phyloP scores from a whole-genome alignment of 2,113 vertebrate genomes.

The Talpa occidentalis region DNA sequence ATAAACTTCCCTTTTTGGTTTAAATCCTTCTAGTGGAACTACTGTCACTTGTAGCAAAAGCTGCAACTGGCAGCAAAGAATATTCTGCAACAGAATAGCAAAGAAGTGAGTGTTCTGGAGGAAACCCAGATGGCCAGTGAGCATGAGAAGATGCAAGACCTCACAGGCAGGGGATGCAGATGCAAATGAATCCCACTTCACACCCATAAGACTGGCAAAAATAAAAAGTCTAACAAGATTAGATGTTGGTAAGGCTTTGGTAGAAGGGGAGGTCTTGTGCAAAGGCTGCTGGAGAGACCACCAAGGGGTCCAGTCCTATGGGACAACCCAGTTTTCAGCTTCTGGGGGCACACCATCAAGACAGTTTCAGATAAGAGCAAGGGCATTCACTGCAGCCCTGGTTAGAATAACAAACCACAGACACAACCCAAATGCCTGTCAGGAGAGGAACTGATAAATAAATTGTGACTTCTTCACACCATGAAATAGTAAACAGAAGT shows the following conservation, averaged over 20 bases:
- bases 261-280: neutral
- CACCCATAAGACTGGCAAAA: slow-evolving; percentile 42
- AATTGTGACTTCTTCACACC: neutral
- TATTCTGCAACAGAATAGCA: too few species aligned
- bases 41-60: neutral
- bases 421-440: neutral
- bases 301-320: neutral
- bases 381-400: neutral
- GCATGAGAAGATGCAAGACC: neutral
- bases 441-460: neutral
- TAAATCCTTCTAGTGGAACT: neutral
- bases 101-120: neutral
- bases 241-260: slow-evolving; percentile 58
- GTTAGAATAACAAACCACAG: neutral
- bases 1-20: neutral
- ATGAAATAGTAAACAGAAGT: slow-evolving; percentile 45
- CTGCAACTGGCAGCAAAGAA: neutral
- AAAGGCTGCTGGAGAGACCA: neutral
- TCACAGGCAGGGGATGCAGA: slow-evolving; percentile 9
- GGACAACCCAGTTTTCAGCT: neutral
- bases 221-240: slow-evolving; percentile 39
- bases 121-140: neutral
- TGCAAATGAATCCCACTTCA: neutral
- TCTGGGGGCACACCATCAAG: neutral
- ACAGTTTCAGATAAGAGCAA: neutral